Conservation (phyloP, 2,888 invertebrate species). For the Drosophila greeni region DNA sequence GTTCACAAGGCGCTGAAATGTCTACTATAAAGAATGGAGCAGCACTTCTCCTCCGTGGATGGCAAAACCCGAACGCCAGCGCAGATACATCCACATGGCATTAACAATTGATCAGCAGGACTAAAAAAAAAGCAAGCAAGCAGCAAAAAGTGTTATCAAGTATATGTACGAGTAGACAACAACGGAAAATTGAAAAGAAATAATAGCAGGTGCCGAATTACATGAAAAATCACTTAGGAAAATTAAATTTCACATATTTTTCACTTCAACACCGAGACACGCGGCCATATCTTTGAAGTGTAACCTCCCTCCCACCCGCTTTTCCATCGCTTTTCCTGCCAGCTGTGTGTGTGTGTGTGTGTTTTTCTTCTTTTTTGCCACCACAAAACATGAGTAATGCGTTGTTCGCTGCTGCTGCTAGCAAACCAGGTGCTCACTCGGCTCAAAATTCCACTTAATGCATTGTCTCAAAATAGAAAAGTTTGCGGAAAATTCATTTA, state of each 20-base stretch:
- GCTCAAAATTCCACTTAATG: slow-evolving; percentile 32
- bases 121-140: slow-evolving; percentile 37
- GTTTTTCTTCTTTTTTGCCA: slow-evolving; percentile 35
- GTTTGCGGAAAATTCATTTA: slow-evolving; percentile 43
- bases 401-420: slow-evolving; percentile 43
- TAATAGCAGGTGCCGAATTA: slow-evolving; percentile 75
- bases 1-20: slow-evolving; percentile 67
- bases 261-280: slow-evolving; percentile 63
- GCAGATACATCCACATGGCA: slow-evolving; percentile 61
- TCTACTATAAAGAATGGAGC: slow-evolving; percentile 24
- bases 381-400: slow-evolving; percentile 69
- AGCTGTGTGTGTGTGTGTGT: slow-evolving; percentile 47
- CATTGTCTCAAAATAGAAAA: slow-evolving; percentile 45
- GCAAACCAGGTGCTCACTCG: slow-evolving; percentile 47
- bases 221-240: slow-evolving; percentile 73
- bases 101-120: slow-evolving; percentile 68
- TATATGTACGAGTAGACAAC: slow-evolving; percentile 33
- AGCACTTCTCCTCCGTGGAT: not conserved
- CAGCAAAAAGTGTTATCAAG: slow-evolving; percentile 59
- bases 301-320: slow-evolving; percentile 28
- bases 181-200: slow-evolving; percentile 59
- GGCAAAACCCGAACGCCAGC: slow-evolving; percentile 1
- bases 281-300: slow-evolving; percentile 56
- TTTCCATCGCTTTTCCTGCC: slow-evolving; percentile 29
- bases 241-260: slow-evolving; percentile 75